Conservation (phyloP, 2,113 vertebrate species). For the Cottus gobio region DNA sequence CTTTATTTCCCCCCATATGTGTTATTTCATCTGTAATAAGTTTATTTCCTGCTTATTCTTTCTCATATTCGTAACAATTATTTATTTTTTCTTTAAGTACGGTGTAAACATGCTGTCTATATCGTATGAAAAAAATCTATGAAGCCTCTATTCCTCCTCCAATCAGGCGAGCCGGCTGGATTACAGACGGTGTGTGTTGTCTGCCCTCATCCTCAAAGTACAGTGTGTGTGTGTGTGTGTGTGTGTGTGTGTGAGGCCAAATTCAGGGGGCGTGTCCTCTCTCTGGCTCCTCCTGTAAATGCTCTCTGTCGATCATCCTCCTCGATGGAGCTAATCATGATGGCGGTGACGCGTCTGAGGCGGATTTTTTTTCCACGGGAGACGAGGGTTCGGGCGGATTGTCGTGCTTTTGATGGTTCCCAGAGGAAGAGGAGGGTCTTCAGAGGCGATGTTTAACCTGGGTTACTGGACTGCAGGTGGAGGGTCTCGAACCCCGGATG, state of each 20-base stretch:
- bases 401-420: constrained; percentile 5
- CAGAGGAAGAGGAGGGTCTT: not conserved
- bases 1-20: not conserved
- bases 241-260: not conserved
- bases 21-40: not conserved
- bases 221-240: constrained; percentile 20
- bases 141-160: not conserved
- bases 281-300: not conserved
- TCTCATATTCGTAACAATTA: not conserved
- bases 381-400: not conserved
- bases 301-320: constrained; percentile 4
- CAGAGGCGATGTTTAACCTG: not conserved
- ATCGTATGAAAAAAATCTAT: not conserved
- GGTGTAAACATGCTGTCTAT: not conserved
- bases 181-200: constrained; percentile 13
- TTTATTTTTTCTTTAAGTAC: not conserved
- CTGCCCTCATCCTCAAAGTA: constrained; percentile 49
- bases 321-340: not conserved
- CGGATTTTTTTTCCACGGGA: not conserved
- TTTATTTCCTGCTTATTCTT: not conserved
- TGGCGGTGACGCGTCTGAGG: constrained; percentile 4
- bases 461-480: not conserved
- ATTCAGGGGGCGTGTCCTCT: not conserved
- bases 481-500: not conserved
- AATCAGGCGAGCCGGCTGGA: constrained; percentile 3